Percentiles rank a stretch among this genome's conserved stretches.
Conservation (phyloP, 1,140 invertebrate genomes). For the Atopsyche davidsoni region DNA sequence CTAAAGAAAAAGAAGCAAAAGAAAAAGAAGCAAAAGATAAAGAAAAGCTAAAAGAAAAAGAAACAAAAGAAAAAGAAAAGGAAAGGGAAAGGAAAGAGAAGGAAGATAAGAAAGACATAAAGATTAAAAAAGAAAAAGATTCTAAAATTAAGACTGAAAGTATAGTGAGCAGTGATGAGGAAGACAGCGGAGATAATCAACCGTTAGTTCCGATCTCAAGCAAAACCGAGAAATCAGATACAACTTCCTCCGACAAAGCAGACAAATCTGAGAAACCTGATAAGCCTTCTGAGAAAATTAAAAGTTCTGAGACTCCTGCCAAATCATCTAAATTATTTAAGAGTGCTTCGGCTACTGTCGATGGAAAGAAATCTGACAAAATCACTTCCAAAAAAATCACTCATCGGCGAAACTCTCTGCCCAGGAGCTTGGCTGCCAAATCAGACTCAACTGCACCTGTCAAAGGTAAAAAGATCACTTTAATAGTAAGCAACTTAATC, state of each 20-base stretch:
- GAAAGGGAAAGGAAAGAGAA: slow-evolving; percentile 37
- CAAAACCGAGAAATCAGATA: slow-evolving; percentile 24
- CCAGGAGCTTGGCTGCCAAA: slow-evolving; percentile 15
- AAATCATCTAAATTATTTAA: slow-evolving; percentile 24
- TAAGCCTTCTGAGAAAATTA: slow-evolving; percentile 20
- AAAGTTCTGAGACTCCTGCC: slow-evolving; percentile 18
- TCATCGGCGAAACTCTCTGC: slow-evolving; percentile 24
- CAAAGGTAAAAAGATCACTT: too few relatives aligned
- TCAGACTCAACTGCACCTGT: slow-evolving; percentile 9
- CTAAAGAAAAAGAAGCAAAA: slow-evolving; percentile 36
- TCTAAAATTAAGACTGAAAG: slow-evolving; percentile 32
- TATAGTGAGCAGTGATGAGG: slow-evolving; percentile 24
- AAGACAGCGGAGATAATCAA: slow-evolving; percentile 29
- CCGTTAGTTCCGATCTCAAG: slow-evolving; percentile 23
- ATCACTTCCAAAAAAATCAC: slow-evolving; percentile 19
- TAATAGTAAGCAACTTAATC: too few relatives aligned
- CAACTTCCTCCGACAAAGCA: neutral
- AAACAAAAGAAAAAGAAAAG: slow-evolving; percentile 30
- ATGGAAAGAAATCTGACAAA: slow-evolving; percentile 19
- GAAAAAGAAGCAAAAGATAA: slow-evolving; percentile 13
- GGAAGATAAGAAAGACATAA: slow-evolving; percentile 33
- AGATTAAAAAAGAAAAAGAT: slow-evolving; percentile 34
- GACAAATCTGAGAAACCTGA: too few relatives aligned
- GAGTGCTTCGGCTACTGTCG: slow-evolving; percentile 22
- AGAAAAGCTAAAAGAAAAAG: slow-evolving; percentile 36